Evolutionary conservation across 2,888 invertebrate genomes (phyloP).

Genomic region (Drosophila cognata): DNA sequence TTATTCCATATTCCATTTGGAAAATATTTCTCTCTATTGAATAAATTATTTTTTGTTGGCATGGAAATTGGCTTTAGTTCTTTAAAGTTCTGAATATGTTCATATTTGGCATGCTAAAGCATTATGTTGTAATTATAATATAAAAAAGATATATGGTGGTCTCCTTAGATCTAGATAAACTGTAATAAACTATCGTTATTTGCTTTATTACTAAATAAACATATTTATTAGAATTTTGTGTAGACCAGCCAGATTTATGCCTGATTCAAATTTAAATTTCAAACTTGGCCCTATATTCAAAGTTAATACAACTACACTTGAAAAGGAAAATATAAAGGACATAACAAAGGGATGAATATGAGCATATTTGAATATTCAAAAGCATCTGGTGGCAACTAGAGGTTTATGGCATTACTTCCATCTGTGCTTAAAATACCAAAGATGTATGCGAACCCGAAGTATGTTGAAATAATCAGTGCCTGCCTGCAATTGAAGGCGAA

Average conservation of each 20-base stretch:
- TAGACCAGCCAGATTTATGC: neutral
- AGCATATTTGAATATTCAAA: neutral
- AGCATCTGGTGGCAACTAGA: conserved; percentile 6
- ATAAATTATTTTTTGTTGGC: neutral
- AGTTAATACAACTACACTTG: neutral
- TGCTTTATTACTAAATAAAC: neutral
- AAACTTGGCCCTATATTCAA: neutral
- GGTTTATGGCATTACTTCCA: conserved; percentile 1
- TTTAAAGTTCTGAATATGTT: neutral
- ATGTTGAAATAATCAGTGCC: conserved; percentile 36
- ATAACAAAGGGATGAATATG: neutral
- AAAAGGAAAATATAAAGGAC: neutral
- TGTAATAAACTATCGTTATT: neutral
- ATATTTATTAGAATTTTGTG: neutral
- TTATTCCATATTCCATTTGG: conserved; percentile 1
- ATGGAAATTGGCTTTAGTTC: neutral
- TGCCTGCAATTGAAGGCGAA: conserved; percentile 3
- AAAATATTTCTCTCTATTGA: neutral
- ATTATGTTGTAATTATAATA: neutral
- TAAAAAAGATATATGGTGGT: neutral
- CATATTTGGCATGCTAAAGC: neutral
- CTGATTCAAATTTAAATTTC: neutral
- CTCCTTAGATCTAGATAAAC: neutral
- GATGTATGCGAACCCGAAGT: conserved; percentile 2
- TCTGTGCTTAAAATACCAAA: conserved; percentile 15